Percentiles rank a stretch among this genome's conserved stretches.
Conservation (phyloP, 2,888 invertebrate genomes). For the Pristionchus maxplancki region DNA sequence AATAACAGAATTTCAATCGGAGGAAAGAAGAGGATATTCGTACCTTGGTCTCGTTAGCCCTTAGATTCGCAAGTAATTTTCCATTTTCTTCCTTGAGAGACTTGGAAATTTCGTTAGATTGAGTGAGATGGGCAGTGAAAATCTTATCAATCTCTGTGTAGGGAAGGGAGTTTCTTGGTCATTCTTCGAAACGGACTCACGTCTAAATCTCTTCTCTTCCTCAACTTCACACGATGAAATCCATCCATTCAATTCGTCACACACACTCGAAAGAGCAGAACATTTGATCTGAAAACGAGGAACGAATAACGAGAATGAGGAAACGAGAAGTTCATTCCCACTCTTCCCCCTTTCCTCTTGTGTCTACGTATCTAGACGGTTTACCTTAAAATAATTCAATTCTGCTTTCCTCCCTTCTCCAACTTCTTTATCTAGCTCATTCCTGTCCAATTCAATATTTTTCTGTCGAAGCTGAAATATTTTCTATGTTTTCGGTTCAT, state of each 20-base stretch:
- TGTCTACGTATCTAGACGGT: not conserved
- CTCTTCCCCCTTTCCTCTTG: not conserved
- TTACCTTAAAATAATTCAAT: conserved; percentile 30
- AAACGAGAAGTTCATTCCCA: no score
- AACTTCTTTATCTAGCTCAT: conserved; percentile 1
- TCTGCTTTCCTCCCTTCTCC: not conserved
- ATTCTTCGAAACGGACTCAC: not conserved
- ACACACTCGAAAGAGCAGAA: conserved; percentile 43
- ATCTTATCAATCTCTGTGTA: conserved; percentile 36
- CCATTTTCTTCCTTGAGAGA: conserved; percentile 49
- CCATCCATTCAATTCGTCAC: conserved; percentile 49
- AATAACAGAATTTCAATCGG: not conserved
- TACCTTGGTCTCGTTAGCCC: conserved; percentile 48
- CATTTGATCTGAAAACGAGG: conserved; percentile 21
- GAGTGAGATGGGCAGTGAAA: not conserved
- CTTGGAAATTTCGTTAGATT: conserved; percentile 38
- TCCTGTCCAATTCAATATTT: conserved; percentile 35
- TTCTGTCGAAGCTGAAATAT: conserved; percentile 40
- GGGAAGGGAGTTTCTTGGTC: not conserved
- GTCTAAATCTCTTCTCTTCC: conserved; percentile 34
- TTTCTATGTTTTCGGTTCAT: not conserved
- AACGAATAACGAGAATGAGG: not conserved
- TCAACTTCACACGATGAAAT: conserved; percentile 39
- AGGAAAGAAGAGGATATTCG: no score
- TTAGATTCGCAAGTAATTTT: not conserved